Evolutionary conservation across 2,113 vertebrate species (phyloP).

Genomic region (Ardeotis arabs): DNA sequence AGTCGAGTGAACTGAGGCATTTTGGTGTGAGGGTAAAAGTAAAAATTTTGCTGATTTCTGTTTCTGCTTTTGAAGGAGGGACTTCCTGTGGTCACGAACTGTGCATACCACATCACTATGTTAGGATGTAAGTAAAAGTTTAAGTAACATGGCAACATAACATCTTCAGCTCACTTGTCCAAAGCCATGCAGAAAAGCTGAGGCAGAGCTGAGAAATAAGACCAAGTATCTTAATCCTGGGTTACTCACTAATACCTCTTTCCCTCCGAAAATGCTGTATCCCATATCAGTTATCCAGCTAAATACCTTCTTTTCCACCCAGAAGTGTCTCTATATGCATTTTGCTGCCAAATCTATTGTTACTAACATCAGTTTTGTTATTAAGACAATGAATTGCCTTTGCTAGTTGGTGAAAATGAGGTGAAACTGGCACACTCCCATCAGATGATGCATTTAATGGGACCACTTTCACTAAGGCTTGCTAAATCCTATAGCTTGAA

Average conservation of each 20-base stretch:
- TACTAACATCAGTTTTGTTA: neutral
- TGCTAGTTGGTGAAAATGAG: neutral
- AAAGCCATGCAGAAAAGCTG: neutral
- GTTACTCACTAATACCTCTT: neutral
- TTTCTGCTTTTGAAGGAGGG: neutral
- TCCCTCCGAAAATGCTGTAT: neutral
- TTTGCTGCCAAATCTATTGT: neutral
- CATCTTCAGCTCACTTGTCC: neutral
- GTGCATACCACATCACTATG: rapidly evolving
- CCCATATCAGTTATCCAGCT: neutral
- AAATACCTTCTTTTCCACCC: neutral
- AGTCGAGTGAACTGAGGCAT: neutral
- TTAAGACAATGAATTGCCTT: neutral
- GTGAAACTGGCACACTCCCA: neutral
- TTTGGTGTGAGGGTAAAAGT: neutral
- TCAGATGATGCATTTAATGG: neutral
- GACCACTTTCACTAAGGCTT: neutral
- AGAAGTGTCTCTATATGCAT: neutral
- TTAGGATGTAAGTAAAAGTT: neutral
- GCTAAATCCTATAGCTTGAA: neutral
- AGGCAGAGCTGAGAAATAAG: neutral
- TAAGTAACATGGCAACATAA: neutral
- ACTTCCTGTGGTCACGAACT: neutral
- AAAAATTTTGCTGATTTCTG: neutral
- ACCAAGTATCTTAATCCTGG: neutral